Evolutionary conservation across 2,113 vertebrate genomes (phyloP), one percentile per base, ranked within the genome.

Genomic region (Caloenas nicobarica): DNA sequence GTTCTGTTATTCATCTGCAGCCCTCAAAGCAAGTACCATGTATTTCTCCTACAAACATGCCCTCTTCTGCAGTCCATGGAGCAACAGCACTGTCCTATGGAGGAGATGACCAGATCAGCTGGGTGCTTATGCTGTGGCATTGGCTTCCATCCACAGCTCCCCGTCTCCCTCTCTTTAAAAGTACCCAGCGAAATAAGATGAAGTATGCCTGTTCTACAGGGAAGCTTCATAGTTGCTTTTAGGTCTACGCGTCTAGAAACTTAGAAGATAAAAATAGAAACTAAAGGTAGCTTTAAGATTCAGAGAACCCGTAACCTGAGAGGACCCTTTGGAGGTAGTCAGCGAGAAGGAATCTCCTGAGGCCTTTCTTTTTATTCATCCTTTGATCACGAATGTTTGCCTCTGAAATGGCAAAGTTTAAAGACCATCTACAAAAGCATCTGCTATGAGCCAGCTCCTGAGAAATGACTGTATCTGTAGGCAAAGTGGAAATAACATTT

Each of bases 331-430:
- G 50, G 79, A 79, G 66, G 53, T 24, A 74, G 44, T 50, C 2
- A 26, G 65, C 2, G 25, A 87, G 70, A 81, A 84, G 36, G 22
- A 88, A 81, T 86, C 83, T 96, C 86, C 72, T 50, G 60, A 33
- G 77, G 68, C 40, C 29, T 34, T 83, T 92, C 16, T 60, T 88
- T 56, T 69, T 89, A 81, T 93, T 86, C 79, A 61, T 91, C 65
- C 82, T 95, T 93, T 95, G 91, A 95, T 95, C 58, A 24, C 58
- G 73, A 85, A 42, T 34, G 46, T 77, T 89, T 91, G 78, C 54
- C 57, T 96, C 91, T 51, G 71, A 96, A 96, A 89, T 92, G 93
- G 78, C 94, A 89, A 92, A 96, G 92, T 93, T 96, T 97, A 94
- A 95, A 96, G 83, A 60, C 61, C 40, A 40, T 70, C 83, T 65